Evolutionary conservation across 53 echinoderm and acorn worm species (phyloP).

Genomic region (Patiria pectinifera): DNA sequence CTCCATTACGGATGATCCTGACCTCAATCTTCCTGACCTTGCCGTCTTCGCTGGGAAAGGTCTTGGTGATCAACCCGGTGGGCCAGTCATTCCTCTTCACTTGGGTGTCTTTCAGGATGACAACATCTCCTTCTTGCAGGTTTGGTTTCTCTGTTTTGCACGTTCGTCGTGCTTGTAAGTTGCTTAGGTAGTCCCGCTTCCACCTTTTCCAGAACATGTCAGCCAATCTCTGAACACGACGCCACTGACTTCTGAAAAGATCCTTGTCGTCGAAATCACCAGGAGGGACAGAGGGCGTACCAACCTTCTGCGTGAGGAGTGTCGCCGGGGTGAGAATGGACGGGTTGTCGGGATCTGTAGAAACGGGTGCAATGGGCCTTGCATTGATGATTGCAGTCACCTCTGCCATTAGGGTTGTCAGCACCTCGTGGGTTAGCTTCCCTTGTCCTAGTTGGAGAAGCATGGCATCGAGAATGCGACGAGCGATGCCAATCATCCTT

Average conservation of each 20-base stretch:
- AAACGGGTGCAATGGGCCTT: slow-evolving; percentile 51
- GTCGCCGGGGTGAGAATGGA: slow-evolving; percentile 53
- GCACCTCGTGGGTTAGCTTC: slow-evolving; percentile 47
- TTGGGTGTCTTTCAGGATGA: slow-evolving; percentile 49
- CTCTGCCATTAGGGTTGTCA: slow-evolving; percentile 38
- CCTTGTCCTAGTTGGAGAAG: slow-evolving; percentile 48
- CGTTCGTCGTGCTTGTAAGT: slow-evolving; percentile 32
- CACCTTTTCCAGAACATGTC: slow-evolving; percentile 60
- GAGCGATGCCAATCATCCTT: slow-evolving; percentile 65
- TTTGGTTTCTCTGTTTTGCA: slow-evolving; percentile 45
- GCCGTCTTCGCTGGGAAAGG: slow-evolving; percentile 31
- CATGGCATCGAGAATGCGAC: slow-evolving; percentile 59
- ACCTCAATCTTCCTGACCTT: slow-evolving; percentile 52
- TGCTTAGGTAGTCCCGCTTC: slow-evolving; percentile 39
- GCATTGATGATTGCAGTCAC: slow-evolving; percentile 61
- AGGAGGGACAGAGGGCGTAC: background rate
- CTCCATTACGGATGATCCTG: slow-evolving; percentile 10
- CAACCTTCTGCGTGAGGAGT: slow-evolving; percentile 58
- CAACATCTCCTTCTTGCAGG: slow-evolving; percentile 51
- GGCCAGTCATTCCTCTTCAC: slow-evolving; percentile 51
- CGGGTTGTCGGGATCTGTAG: slow-evolving; percentile 54
- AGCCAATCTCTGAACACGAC: slow-evolving; percentile 47
- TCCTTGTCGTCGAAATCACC: slow-evolving; percentile 36
- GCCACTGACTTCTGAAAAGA: slow-evolving; percentile 48
- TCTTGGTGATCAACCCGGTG: slow-evolving; percentile 25